A percentile compares a stretch with the other conserved stretches of the same genome.
These are phyloP conservation scores for Coremacera marginata DNA, from an alignment of 2,888 invertebrate genomes.

Conservation along the genomic window DNA sequence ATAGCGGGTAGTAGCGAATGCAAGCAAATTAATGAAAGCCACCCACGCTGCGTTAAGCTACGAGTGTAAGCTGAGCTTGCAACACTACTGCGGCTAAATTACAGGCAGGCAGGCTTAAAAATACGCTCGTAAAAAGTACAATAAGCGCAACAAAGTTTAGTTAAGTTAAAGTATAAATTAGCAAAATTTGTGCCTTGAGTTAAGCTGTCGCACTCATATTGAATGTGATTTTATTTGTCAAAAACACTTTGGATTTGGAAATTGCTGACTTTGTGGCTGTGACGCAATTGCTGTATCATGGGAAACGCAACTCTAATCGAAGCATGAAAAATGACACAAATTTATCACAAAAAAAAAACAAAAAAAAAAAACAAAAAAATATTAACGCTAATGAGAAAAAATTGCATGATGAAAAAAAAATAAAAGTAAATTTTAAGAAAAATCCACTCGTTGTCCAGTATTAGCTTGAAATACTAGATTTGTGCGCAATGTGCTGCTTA, in stretches of 20 bases:
- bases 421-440: not conserved
- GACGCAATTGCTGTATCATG: conserved; percentile 30
- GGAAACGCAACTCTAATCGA: conserved; percentile 31
- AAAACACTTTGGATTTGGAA: conserved; percentile 16
- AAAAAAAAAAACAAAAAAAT: not conserved
- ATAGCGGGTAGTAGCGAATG: conserved; percentile 8
- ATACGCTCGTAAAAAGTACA: not conserved
- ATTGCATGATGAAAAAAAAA: not conserved
- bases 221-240: conserved; percentile 16
- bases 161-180: not conserved
- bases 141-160: not conserved
- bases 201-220: not conserved
- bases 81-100: not conserved
- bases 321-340: conserved; percentile 25
- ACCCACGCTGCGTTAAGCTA: conserved; percentile 4
- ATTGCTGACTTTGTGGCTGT: not conserved
- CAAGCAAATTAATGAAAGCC: conserved; percentile 23
- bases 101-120: not conserved
- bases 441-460: not conserved
- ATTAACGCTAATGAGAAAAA: conserved; percentile 29
- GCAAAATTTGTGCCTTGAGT: not conserved
- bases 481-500: not conserved
- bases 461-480: not conserved
- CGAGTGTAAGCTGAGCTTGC: not conserved
- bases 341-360: conserved; percentile 28